These are phyloP conservation scores for Tortrix viridana DNA, from an alignment of 2,888 invertebrate species.

Conservation along the genomic window DNA sequence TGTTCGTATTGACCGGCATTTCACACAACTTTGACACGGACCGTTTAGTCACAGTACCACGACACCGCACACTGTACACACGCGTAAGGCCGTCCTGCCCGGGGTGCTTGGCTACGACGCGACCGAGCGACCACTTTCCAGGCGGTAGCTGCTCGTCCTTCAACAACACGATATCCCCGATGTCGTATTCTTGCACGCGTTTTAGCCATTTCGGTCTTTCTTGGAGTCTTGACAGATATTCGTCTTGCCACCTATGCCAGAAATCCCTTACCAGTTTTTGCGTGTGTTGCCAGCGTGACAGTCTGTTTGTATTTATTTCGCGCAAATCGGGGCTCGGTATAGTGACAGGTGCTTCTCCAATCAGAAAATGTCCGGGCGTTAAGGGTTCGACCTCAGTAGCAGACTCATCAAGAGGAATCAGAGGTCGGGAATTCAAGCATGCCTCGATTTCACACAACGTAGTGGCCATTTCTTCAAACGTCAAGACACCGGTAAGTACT, in stretches of 20 bases:
- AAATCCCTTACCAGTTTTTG: slow-evolving; percentile 40
- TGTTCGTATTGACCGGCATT: too few relatives aligned
- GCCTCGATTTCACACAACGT: slow-evolving; percentile 31
- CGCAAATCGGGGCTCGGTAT: not conserved
- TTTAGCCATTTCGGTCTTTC: slow-evolving; percentile 41
- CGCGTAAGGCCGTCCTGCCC: too few relatives aligned
- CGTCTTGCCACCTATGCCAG: slow-evolving; percentile 43
- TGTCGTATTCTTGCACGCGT: slow-evolving; percentile 6
- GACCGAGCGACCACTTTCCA: too few relatives aligned
- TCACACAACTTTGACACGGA: too few relatives aligned
- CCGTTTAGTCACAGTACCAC: too few relatives aligned
- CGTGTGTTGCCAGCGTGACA: slow-evolving; percentile 42
- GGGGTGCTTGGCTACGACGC: too few relatives aligned
- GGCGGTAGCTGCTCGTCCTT: too few relatives aligned
- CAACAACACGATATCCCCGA: slow-evolving; percentile 4
- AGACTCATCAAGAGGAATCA: slow-evolving; percentile 38
- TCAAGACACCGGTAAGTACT: slow-evolving; percentile 34
- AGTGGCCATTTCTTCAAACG: slow-evolving; percentile 38
- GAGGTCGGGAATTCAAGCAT: slow-evolving; percentile 22
- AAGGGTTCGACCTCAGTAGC: too few relatives aligned
- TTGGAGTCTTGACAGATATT: slow-evolving; percentile 42
- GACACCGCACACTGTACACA: too few relatives aligned
- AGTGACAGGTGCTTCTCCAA: not conserved
- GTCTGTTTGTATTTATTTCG: slow-evolving; percentile 22
- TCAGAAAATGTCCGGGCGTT: too few relatives aligned